Evolutionary conservation across 1,140 invertebrate genomes (phyloP), one percentile per base, ranked within the genome.

Genomic region (Drosophila kohkoa): DNA sequence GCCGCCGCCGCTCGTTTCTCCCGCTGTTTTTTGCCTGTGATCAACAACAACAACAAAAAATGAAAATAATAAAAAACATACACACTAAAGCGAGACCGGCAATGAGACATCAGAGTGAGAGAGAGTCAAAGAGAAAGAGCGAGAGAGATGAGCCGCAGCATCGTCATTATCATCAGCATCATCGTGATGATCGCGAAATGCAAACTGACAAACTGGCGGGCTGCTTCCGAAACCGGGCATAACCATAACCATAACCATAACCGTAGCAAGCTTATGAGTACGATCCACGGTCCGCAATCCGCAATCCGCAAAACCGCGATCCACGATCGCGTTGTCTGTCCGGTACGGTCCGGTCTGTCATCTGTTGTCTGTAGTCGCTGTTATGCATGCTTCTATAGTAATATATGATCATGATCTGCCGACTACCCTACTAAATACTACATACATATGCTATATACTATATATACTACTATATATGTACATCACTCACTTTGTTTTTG

Each of bases 221-320:
- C 59, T 77, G 82, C 82, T 86, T 87, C 83, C 85, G 82, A 87
- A 88, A 85, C 71, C 68, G 66, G 65, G 68, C 82, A 80, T 65
- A 77, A 77, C 68, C 81, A 81, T 69, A 82, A 77, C 68, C 82
- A 81, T 69, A 82, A 65, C 73, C 77, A 75, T 69, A 79, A 74
- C 49, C 75, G 73, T 79, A 51, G 68, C 60, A 68, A 76, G 65
- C 57, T 69, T 25, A 38, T 73, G 54, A 55, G 13, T 51, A 8
- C 32, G 15, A 11, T 62, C 16, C 48, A 15, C 62, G 62, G 35
- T 13, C 20, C 20, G 4, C 20, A 3, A 25, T 25, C 20, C 20
- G 3, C 20, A 4, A 25, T 25, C 20, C 3, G 20, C 20, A 20
- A 20, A 20, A 20, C 20, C 20, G 20, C 20, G 20, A 25, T 25